Percentiles rank a stretch among this genome's conserved stretches.
Conservation (phyloP, 2,113 vertebrate genomes). For the Sander lucioperca region DNA sequence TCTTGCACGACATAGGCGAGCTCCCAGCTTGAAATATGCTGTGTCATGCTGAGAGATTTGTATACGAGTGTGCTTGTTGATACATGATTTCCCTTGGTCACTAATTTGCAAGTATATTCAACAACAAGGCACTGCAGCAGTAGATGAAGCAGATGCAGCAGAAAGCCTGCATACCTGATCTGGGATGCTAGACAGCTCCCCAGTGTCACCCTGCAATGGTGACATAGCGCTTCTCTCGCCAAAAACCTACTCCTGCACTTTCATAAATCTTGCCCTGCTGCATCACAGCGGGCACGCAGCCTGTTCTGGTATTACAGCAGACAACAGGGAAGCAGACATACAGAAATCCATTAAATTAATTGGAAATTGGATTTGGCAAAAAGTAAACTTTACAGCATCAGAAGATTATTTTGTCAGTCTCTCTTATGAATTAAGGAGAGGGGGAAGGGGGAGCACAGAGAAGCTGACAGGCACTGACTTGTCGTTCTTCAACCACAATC, state of each 20-base stretch:
- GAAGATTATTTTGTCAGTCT: constrained; percentile 15
- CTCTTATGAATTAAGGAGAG: neutral
- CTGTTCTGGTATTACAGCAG: constrained; percentile 23
- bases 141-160: neutral
- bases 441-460: neutral
- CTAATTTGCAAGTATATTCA: constrained; percentile 27
- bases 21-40: constrained; percentile 25
- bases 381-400: constrained; percentile 1
- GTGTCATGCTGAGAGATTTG: constrained; percentile 49
- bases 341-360: constrained; percentile 30
- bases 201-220: constrained; percentile 53
- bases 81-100: constrained; percentile 3
- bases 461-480: neutral
- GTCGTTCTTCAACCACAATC: constrained; percentile 18
- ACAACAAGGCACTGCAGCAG: constrained; percentile 45
- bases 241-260: constrained; percentile 58
- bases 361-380: constrained; percentile 21
- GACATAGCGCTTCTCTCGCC: constrained; percentile 75
- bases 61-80: constrained; percentile 26
- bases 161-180: constrained; percentile 38
- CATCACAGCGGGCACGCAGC: constrained; percentile 34
- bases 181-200: constrained; percentile 49
- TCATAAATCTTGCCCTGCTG: constrained; percentile 70
- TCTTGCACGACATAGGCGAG: neutral
- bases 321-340: constrained; percentile 13